These are phyloP conservation scores for Calyptomena viridis DNA, from an alignment of 2,113 vertebrate species.

Conservation along the genomic window DNA sequence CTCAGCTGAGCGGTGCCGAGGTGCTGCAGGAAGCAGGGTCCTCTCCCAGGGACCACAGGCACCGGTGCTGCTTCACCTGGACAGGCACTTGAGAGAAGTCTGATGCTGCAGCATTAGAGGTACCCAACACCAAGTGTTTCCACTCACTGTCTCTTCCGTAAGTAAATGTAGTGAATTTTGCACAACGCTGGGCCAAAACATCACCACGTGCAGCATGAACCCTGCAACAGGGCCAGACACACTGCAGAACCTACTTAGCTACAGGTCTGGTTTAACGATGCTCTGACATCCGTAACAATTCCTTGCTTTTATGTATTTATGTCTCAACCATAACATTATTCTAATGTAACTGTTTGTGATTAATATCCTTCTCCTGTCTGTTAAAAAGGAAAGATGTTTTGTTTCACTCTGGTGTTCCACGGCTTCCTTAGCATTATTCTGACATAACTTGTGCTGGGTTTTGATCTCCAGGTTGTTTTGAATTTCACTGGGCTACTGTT, in stretches of 20 bases:
- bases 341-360: constrained; percentile 60
- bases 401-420: not conserved
- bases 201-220: accelerated
- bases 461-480: not conserved
- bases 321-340: constrained; percentile 58
- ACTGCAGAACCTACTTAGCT: not conserved
- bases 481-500: not conserved
- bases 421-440: not conserved
- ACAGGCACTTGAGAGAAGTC: not conserved
- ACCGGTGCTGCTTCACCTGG: not conserved
- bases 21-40: accelerated
- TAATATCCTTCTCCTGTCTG: constrained; percentile 16
- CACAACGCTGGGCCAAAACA: accelerated
- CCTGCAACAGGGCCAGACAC: not conserved
- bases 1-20: accelerated
- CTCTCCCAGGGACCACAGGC: not conserved
- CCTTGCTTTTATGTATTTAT: constrained; percentile 44
- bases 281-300: not conserved
- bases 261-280: not conserved
- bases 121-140: not conserved
- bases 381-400: not conserved
- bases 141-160: not conserved
- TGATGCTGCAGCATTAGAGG: not conserved
- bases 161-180: accelerated
- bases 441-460: not conserved